Conservation (phyloP, 2,888 invertebrate genomes). For the Pediacus dermestoides region DNA sequence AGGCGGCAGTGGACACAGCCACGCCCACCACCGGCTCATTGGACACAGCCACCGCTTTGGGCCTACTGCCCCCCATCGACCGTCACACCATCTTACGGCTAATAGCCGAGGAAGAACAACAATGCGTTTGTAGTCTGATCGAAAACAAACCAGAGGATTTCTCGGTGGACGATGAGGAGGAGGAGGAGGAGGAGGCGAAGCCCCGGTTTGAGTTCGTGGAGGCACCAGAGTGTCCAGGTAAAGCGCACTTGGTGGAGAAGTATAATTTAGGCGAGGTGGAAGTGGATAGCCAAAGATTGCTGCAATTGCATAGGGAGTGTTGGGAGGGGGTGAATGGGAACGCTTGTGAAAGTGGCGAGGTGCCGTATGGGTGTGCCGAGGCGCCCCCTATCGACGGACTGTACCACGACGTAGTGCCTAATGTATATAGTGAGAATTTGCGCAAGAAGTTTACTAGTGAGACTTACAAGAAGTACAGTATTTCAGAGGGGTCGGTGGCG, state of each 20-base stretch:
- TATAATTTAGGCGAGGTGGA: constrained; percentile 52
- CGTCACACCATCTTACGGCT: constrained; percentile 34
- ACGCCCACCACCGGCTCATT: constrained; percentile 34
- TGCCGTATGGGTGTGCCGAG: constrained; percentile 23
- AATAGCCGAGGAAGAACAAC: constrained; percentile 27
- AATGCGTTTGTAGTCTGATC: constrained; percentile 41
- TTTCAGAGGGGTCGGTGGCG: constrained; percentile 36
- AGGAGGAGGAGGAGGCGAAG: constrained; percentile 26
- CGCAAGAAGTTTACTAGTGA: constrained; percentile 41
- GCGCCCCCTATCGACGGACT: constrained; percentile 33
- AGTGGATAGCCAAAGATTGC: constrained; percentile 50
- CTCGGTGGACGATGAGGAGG: constrained; percentile 36
- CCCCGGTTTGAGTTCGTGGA: constrained; percentile 51
- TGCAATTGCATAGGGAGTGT: constrained; percentile 48
- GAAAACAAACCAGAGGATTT: constrained; percentile 41
- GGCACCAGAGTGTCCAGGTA: constrained; percentile 55
- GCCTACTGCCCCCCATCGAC: constrained; percentile 66
- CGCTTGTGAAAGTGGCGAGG: constrained; percentile 31
- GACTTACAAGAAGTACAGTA: constrained; percentile 47
- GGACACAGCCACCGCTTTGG: constrained; percentile 60
- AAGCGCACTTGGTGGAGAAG: constrained; percentile 51
- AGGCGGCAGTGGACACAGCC: constrained; percentile 5
- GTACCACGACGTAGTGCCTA: constrained; percentile 50
- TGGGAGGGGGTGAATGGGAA: constrained; percentile 46
- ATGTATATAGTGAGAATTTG: constrained; percentile 44